Evolutionary conservation across 2,888 invertebrate species (phyloP).

Genomic region (Cephonodes hylas): DNA sequence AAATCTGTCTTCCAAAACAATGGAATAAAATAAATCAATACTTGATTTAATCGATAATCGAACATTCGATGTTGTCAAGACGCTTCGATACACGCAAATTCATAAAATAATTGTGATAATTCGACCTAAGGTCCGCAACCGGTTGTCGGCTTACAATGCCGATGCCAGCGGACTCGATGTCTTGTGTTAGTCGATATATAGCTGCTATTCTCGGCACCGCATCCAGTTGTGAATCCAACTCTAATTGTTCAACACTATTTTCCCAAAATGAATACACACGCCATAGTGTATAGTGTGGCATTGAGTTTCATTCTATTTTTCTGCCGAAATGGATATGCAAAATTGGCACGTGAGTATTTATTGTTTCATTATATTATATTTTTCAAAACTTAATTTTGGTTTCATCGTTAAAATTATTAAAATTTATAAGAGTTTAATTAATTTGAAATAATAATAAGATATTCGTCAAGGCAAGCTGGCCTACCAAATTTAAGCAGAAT

Average conservation of each 20-base stretch:
- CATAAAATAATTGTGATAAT: constrained; percentile 23
- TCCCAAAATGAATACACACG: constrained; percentile 47
- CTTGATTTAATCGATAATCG: neutral
- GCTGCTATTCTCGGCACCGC: constrained; percentile 43
- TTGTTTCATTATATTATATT: neutral
- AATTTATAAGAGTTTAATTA: neutral
- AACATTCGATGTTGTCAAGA: neutral
- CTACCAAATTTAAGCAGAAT: neutral
- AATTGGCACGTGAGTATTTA: constrained; percentile 58
- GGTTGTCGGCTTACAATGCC: constrained; percentile 35
- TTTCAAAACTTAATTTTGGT: no score
- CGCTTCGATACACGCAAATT: constrained; percentile 14
- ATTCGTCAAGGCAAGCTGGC: neutral
- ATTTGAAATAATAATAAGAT: neutral
- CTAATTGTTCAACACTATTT: constrained; percentile 44
- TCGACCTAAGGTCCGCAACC: constrained; percentile 20
- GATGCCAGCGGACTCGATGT: constrained; percentile 31
- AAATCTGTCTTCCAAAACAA: neutral
- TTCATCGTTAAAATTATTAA: neutral
- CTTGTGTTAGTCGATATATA: constrained; percentile 62
- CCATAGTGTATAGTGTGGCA: constrained; percentile 32
- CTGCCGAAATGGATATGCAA: constrained; percentile 45
- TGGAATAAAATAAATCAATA: neutral
- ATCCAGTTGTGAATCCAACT: constrained; percentile 45
- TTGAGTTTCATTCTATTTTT: constrained; percentile 40